Evolutionary conservation across 2,888 invertebrate species (phyloP), one percentile per base, ranked within the genome.

Genomic region (Pristionchus arcanus): DNA sequence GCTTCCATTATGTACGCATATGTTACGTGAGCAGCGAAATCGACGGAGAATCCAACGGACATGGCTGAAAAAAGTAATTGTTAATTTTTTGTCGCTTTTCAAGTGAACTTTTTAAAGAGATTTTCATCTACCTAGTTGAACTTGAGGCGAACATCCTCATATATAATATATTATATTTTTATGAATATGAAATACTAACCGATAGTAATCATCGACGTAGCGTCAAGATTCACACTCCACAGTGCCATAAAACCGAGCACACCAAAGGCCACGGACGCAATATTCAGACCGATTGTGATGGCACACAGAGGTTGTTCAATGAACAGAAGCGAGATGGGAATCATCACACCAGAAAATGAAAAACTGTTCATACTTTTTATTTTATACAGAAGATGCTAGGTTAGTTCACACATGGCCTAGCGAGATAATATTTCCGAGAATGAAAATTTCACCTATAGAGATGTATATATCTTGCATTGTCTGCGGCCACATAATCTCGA

Each of bases 131-230:
- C n/a, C n/a, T n/a, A n/a, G n/a, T n/a, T n/a, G n/a, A n/a, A n/a
- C n/a, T n/a, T n/a, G n/a, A n/a, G n/a, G n/a, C n/a, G n/a, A n/a
- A n/a, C n/a, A n/a, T n/a, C n/a, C n/a, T n/a, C n/a, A n/a, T n/a
- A n/a, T n/a, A n/a, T n/a, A n/a, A n/a, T n/a, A n/a, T n/a, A n/a
- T n/a, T n/a, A n/a, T n/a, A n/a, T n/a, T n/a, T n/a, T n/a, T n/a
- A 63, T 63, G n/a, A 63, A 25, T n/a, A 63, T n/a, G 11, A n/a
- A 21, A 25, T 49, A 49, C 53, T 21, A 28, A 88, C 87, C 87
- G n/a, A 94, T 93, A 3, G 94, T 94, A 55, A 94, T 94, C 94
- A 94, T 94, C 4, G 94, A 94, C 4, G 94, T 94, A n/a, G 94
- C 94, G 85, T 94, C 94, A 37, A 94, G 88, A 55, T 92, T 92